Percentiles rank a stretch among this genome's conserved stretches.
Conservation (phyloP, 2,888 invertebrate genomes). For the Nomada fucata region DNA sequence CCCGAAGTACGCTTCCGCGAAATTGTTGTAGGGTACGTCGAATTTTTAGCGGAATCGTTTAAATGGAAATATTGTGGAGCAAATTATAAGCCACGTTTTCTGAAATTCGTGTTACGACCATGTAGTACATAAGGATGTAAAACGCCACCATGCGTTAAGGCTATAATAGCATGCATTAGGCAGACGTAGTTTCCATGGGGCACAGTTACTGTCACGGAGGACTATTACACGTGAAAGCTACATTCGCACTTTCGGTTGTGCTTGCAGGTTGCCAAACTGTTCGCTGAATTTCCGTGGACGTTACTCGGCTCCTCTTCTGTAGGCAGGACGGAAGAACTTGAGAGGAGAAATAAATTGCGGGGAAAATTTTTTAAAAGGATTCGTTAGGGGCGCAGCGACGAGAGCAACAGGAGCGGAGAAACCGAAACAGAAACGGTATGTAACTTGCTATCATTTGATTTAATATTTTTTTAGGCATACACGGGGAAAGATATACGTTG, state of each 20-base stretch:
- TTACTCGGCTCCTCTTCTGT: constrained; percentile 36
- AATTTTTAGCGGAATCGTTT: background rate
- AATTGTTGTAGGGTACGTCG: too few species aligned
- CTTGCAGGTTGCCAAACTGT: constrained; percentile 55
- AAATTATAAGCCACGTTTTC: background rate
- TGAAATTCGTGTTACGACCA: background rate
- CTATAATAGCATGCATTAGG: constrained; percentile 25
- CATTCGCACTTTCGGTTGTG: constrained; percentile 63
- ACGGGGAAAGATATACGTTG: too few species aligned
- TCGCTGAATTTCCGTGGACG: constrained; percentile 57
- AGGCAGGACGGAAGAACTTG: background rate
- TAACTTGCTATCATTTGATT: constrained; percentile 29
- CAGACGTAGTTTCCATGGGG: constrained; percentile 63
- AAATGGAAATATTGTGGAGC: background rate
- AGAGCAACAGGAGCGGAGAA: background rate
- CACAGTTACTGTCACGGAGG: constrained; percentile 58
- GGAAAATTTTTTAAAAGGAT: background rate
- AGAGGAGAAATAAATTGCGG: background rate
- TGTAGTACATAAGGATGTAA: background rate
- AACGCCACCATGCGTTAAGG: background rate
- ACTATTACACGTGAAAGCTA: constrained; percentile 57
- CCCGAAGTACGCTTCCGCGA: too few species aligned
- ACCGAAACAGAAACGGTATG: constrained; percentile 1
- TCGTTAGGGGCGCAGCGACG: background rate
- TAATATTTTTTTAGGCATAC: background rate